phyloP scores from a whole-genome alignment of 2,888 invertebrate species.

The Nomada fucata region DNA sequence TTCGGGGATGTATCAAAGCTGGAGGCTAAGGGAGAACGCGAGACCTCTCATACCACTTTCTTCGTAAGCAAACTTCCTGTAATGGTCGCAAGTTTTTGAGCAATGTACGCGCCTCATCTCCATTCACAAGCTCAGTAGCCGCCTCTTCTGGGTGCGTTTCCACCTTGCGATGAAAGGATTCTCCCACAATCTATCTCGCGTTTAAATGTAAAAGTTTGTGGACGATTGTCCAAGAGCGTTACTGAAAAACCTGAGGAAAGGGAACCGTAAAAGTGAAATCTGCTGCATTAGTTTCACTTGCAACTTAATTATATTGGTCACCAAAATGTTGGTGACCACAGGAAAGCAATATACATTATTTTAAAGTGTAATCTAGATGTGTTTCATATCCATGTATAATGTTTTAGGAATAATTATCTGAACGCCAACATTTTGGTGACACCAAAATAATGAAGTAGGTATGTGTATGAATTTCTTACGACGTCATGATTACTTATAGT shows the following conservation, averaged over 20 bases:
- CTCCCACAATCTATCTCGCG: conserved; percentile 36
- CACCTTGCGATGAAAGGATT: conserved; percentile 33
- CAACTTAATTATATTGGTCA: too few species aligned
- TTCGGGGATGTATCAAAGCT: conserved; percentile 56
- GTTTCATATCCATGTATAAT: too few species aligned
- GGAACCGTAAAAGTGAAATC: conserved; percentile 4
- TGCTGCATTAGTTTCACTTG: too few species aligned
- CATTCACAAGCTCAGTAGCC: conserved; percentile 35
- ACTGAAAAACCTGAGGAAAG: neutral
- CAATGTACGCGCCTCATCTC: conserved; percentile 69
- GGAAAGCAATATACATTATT: too few species aligned
- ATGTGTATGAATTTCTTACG: too few species aligned
- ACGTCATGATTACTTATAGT: too few species aligned
- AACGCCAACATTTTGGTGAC: too few species aligned
- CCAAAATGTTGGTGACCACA: too few species aligned
- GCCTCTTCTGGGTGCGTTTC: conserved; percentile 34
- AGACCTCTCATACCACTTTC: conserved; percentile 45
- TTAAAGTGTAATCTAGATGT: too few species aligned
- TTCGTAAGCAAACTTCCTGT: conserved; percentile 65
- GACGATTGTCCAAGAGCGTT: conserved; percentile 64
- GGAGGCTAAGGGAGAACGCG: conserved; percentile 45
- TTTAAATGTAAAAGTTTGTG: conserved; percentile 70
- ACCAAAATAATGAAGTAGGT: too few species aligned
- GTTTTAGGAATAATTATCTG: too few species aligned
- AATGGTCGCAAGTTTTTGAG: conserved; percentile 78